Conservation (phyloP, 2,888 invertebrate genomes). For the Coecobrya sp. region DNA sequence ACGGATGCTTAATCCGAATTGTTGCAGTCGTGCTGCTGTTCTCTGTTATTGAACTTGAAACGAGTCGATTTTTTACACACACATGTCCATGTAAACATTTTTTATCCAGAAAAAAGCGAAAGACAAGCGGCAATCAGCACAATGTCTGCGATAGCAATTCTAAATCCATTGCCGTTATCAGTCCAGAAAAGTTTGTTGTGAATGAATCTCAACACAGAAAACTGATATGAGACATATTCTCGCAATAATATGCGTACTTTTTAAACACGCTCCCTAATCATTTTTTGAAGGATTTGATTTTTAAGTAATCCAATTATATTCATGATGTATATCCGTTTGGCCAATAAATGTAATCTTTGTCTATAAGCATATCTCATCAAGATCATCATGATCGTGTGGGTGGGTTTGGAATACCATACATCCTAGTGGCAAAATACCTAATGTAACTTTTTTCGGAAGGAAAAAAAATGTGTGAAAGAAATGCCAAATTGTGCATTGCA, state of each 20-base stretch:
- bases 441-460: constrained; percentile 8
- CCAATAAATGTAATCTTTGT: constrained; percentile 35
- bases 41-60: constrained; percentile 60
- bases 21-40: neutral
- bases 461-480: constrained; percentile 58
- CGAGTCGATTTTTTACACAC: constrained; percentile 9
- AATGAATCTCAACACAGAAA: neutral
- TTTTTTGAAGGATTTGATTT: constrained; percentile 60
- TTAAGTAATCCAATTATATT: constrained; percentile 31
- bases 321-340: constrained; percentile 7
- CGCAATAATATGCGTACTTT: neutral
- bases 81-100: neutral
- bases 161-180: neutral
- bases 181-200: neutral
- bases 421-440: constrained; percentile 29
- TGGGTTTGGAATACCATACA: neutral
- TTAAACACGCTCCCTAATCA: neutral
- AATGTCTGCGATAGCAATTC: constrained; percentile 43
- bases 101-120: neutral
- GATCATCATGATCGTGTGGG: constrained; percentile 28
- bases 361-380: neutral
- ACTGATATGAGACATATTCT: neutral
- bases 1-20: neutral
- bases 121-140: neutral
- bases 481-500: constrained; percentile 65